Conservation (phyloP, 2,113 vertebrate species). For the Chunga burmeisteri region DNA sequence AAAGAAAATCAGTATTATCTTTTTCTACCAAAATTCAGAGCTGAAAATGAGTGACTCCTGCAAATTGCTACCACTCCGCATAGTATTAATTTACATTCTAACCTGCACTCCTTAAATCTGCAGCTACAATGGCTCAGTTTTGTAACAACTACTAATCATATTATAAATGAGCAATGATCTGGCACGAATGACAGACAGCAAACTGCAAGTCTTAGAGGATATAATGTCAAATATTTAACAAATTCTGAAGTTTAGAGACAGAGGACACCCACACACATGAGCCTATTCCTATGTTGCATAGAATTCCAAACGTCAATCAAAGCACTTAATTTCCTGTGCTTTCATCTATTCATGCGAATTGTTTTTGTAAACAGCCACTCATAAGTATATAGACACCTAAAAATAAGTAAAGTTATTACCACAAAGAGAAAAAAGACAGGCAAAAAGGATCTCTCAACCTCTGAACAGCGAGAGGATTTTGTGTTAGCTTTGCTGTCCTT, state of each 20-base stretch:
- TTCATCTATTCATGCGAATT: background rate
- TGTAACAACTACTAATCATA: background rate
- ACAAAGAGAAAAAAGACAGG: background rate
- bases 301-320: background rate
- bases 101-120: background rate
- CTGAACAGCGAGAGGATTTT: background rate
- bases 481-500: background rate
- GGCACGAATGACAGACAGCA: background rate
- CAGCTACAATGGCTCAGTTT: background rate
- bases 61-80: background rate
- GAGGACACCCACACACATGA: background rate
- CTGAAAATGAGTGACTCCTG: background rate
- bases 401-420: background rate
- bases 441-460: background rate
- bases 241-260: background rate
- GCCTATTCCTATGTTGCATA: background rate
- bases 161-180: background rate
- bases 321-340: background rate
- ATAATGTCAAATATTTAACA: background rate
- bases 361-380: background rate
- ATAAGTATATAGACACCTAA: background rate
- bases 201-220: background rate
- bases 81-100: background rate
- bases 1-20: background rate
- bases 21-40: background rate